These are phyloP conservation scores for Drosophila melanosoma DNA, from an alignment of 2,888 invertebrate genomes.

Conservation along the genomic window DNA sequence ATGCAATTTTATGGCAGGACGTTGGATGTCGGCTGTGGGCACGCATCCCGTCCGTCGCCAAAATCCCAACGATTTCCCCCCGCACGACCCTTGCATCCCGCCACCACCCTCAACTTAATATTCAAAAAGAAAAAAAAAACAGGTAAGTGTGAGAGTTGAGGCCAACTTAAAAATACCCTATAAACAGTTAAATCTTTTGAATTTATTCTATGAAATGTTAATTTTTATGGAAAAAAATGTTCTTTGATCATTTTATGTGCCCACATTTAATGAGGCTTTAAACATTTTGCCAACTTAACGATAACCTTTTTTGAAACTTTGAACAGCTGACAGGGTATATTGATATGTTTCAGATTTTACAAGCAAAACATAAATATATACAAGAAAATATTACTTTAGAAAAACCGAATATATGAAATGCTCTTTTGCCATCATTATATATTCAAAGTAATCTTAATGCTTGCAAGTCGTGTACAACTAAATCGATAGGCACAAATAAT, in stretches of 20 bases:
- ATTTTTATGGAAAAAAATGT: too few species aligned
- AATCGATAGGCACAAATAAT: background rate
- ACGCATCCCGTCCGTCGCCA: conserved; percentile 45
- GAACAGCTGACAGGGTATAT: background rate
- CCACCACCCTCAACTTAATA: conserved; percentile 24
- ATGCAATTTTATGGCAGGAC: conserved; percentile 78
- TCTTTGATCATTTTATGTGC: too few species aligned
- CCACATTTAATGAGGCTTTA: too few species aligned
- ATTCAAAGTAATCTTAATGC: background rate
- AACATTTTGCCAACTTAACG: too few species aligned
- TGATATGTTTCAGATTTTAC: rapidly evolving
- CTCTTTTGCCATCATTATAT: background rate
- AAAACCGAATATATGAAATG: background rate
- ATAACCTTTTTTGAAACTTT: background rate
- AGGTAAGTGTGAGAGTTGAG: background rate
- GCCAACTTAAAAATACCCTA: background rate
- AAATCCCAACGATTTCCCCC: conserved; percentile 32
- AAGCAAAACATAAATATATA: background rate
- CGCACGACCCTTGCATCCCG: conserved; percentile 23
- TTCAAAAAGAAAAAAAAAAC: conserved; percentile 19
- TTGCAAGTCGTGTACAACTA: background rate
- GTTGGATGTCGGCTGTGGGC: conserved; percentile 56
- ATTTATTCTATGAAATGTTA: background rate
- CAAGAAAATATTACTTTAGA: background rate
- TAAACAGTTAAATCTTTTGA: background rate